Evolutionary conservation across 2,113 vertebrate genomes (phyloP), one percentile per base, ranked within the genome.

Genomic region (Bubo blakistoni): DNA sequence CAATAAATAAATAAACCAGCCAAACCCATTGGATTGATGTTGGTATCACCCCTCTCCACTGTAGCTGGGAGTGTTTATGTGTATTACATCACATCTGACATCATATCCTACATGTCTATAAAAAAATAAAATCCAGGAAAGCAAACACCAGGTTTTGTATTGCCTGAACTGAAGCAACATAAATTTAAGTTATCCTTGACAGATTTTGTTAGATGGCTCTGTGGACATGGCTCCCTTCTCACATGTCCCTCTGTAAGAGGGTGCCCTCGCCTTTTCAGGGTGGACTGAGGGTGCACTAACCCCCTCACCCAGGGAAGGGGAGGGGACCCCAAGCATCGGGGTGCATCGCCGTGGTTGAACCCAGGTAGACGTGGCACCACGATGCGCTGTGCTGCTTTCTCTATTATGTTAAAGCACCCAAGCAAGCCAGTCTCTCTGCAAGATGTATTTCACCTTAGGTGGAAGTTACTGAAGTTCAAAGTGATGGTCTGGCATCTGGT

Each of bases 361-460:
- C 44, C n/a, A 16, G n/a, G 6, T 20, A 20, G 29, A 40, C 2
- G 2, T 1, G 17, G 38, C 40, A 42, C 13, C 40, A 1, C 6
- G 18, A 9, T 4, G 14, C n/a, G 3, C 10, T 0, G 8, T 4
- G 38, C 30, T 30, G 3, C 25, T 34, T 27, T 32, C 49, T 58
- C 27, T 9, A 0, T 14, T 20, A 4, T 0, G 9, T 13, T 40
- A 11, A 29, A 32, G 16, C 15, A 27, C 20, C 54, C 9, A 29
- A 24, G 34, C 46, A 5, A 22, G n/a, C 5, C 30, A 6, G 17
- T 13, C 49, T 42, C 16, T 55, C 51, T 19, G 19, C 51, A 15
- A 30, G n/a, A n/a, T 5, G 2, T 3, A 8, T 36, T 40, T 47
- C 6, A 6, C 1, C 0, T 59, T 18, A 40, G 67, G 22, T 49